A percentile compares a stretch with the other conserved stretches of the same genome.
These are phyloP conservation scores for Scaptomyza hsui DNA, from an alignment of 1,140 invertebrate species.

Conservation along the genomic window DNA sequence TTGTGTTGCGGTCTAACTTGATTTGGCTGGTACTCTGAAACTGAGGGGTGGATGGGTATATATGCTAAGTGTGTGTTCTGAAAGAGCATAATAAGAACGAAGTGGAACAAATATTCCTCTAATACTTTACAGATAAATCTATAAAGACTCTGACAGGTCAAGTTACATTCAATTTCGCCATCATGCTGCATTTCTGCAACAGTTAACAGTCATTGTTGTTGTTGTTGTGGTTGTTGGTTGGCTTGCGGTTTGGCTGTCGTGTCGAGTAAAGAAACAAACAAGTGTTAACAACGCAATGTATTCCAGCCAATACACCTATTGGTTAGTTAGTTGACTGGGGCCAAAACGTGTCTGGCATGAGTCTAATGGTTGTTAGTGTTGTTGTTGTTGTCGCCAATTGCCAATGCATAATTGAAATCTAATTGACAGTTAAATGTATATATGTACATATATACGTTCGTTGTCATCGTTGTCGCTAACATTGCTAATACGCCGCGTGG, in stretches of 20 bases:
- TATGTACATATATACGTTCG: slow-evolving; percentile 17
- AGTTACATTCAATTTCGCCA: not conserved
- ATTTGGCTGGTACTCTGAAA: not conserved
- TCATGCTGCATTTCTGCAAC: slow-evolving; percentile 3
- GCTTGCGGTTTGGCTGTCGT: slow-evolving; percentile 18
- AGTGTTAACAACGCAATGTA: slow-evolving; percentile 54
- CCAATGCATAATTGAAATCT: slow-evolving; percentile 81
- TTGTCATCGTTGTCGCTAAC: slow-evolving; percentile 35
- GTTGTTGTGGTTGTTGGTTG: slow-evolving; percentile 1
- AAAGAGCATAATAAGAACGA: no score
- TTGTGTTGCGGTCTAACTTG: slow-evolving; percentile 7
- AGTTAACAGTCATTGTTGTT: not conserved
- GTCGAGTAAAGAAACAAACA: slow-evolving; percentile 56
- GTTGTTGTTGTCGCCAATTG: slow-evolving; percentile 55
- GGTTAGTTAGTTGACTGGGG: slow-evolving; percentile 50
- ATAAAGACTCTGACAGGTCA: not conserved
- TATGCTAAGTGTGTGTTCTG: no score
- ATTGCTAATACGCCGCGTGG: slow-evolving; percentile 76
- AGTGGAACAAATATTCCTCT: not conserved
- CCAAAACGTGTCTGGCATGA: slow-evolving; percentile 73
- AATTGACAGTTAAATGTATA: slow-evolving; percentile 79
- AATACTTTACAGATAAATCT: not conserved
- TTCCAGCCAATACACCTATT: slow-evolving; percentile 48
- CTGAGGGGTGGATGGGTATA: not conserved
- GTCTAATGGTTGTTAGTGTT: slow-evolving; percentile 18